Evolutionary conservation across 2,888 invertebrate species (phyloP), one percentile per base, ranked within the genome.

Genomic region (Lumbricus terrestris): DNA sequence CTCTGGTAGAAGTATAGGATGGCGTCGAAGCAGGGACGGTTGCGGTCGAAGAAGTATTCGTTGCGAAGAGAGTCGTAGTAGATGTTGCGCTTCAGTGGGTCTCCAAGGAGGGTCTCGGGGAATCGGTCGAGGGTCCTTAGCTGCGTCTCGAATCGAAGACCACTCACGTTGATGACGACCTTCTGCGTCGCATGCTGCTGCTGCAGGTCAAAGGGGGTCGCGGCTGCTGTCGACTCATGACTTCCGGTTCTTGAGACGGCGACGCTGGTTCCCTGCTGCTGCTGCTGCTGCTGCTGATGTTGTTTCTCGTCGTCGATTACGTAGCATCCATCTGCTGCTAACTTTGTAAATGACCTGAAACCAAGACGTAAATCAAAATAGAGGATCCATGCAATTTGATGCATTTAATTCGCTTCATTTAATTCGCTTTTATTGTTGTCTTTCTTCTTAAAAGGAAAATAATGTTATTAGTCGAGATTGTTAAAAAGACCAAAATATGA

Each of bases 11-110:
- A 92, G 88, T 92, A 92, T 95, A 99, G 97, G 96, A 99, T 99
- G 96, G 99, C 99, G 96, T 99, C 99, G 96, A 99, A 99, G 95
- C 98, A 98, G 95, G 98, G 98, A 95, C 99, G 97, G 96, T 99
- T 99, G 95, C 99, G 97, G 96, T 99, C 99, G 96, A 99, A 99
- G 96, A 99, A 99, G 96, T 99, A 99, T 96, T 99, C 99, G 97
- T 99, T 98, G 96, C 98, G 95, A 94, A 99, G 96, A 93, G 98
- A 98, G 96, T 99, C 99, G 96, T 98, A 99, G 96, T 98, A 99
- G 95, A 98, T 97, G 96, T 98, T 98, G 95, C 99, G 96, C 92
- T 95, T 94, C 88, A 93, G 92, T 34, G 95, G 94, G 98, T 98
- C 95, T 34, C 99, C 99, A 95, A 99, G 97, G 95, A 99, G 96